These are phyloP conservation scores for Andrena cerasifolii DNA, from an alignment of 1,140 invertebrate species.

Conservation along the genomic window DNA sequence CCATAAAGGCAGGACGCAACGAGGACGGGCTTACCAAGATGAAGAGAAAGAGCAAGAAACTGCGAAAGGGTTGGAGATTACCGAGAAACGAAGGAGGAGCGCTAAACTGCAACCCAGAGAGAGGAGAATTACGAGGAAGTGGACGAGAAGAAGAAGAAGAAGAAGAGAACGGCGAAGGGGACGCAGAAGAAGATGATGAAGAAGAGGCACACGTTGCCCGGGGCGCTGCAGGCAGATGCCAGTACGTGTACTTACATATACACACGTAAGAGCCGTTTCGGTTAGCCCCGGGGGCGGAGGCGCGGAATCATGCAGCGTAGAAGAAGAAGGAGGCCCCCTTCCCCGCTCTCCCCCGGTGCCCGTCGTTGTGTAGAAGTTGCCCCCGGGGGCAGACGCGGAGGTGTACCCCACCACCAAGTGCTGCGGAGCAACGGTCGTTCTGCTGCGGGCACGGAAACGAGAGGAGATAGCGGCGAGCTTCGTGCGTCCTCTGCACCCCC, in stretches of 20 bases:
- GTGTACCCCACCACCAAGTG: conserved; percentile 59
- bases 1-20: too few relatives aligned
- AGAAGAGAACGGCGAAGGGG: conserved; percentile 37
- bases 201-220: conserved; percentile 61
- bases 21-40: too few relatives aligned
- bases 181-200: conserved; percentile 35
- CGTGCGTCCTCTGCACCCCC: conserved; percentile 52
- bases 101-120: conserved; percentile 21
- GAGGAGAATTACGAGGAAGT: conserved; percentile 14
- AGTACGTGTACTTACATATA: conserved; percentile 49
- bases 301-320: conserved; percentile 71
- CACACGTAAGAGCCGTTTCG: conserved; percentile 71
- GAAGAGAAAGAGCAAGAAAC: too few relatives aligned
- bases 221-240: conserved; percentile 77
- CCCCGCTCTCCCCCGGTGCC: neutral
- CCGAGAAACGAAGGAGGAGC: too few relatives aligned
- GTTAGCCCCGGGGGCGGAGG: conserved; percentile 67
- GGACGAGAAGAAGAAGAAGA: conserved; percentile 19
- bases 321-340: conserved; percentile 46
- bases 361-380: conserved; percentile 51
- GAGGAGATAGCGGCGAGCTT: conserved; percentile 71
- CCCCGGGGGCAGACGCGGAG: conserved; percentile 58
- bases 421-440: conserved; percentile 63
- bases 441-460: conserved; percentile 75
- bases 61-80: too few relatives aligned